phyloP scores from a whole-genome alignment of 2,113 vertebrate genomes.

The Steatornis caripensis region DNA sequence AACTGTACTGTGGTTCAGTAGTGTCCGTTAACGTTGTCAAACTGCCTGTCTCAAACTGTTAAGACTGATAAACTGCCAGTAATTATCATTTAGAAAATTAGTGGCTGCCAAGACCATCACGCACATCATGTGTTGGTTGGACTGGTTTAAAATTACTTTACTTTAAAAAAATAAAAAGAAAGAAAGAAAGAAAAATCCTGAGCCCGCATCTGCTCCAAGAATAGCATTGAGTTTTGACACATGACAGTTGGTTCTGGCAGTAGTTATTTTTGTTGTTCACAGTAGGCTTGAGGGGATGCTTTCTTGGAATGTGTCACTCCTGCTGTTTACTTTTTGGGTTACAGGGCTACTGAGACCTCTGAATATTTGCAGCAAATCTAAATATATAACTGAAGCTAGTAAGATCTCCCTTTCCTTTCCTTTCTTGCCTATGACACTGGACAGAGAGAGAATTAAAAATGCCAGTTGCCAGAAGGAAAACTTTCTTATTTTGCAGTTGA shows the following conservation, averaged over 20 bases:
- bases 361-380: background rate
- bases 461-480: background rate
- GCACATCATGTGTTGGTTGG: background rate
- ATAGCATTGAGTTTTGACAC: constrained; percentile 51
- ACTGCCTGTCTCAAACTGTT: constrained; percentile 4
- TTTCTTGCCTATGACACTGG: background rate
- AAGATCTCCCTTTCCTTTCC: background rate
- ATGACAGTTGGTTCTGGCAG: constrained; percentile 30
- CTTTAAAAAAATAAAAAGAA: background rate
- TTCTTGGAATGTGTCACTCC: constrained; percentile 2
- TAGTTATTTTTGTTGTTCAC: constrained; percentile 17
- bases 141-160: background rate
- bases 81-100: constrained; percentile 34
- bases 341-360: background rate
- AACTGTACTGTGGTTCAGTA: constrained; percentile 14
- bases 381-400: background rate
- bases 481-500: background rate
- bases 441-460: background rate
- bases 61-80: constrained; percentile 19
- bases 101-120: background rate
- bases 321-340: background rate
- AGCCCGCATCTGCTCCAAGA: constrained; percentile 43
- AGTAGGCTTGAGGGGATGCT: background rate
- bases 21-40: background rate
- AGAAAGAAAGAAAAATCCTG: background rate